Conservation (phyloP, 2,113 vertebrate genomes). For the Phalacrocorax pelagicus region DNA sequence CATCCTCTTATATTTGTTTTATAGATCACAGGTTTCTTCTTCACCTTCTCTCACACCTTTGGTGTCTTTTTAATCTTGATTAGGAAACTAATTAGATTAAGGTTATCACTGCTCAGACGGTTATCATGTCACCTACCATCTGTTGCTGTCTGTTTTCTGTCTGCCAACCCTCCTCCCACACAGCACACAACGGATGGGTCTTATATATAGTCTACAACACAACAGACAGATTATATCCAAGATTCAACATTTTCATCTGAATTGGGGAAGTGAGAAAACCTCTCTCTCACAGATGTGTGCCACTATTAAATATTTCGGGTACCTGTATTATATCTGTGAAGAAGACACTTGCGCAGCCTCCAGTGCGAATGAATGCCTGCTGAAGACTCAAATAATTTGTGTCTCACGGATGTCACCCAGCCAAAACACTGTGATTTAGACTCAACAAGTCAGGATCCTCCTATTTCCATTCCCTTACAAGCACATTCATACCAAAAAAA, state of each 20-base stretch:
- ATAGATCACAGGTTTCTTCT: neutral
- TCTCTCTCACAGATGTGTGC: neutral
- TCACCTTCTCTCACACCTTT: neutral
- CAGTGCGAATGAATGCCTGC: neutral
- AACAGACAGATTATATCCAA: neutral
- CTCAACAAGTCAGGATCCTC: neutral
- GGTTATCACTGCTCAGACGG: neutral
- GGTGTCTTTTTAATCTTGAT: slow-evolving; percentile 20
- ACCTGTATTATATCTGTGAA: neutral
- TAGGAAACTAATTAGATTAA: neutral
- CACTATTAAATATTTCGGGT: neutral
- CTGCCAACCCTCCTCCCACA: neutral
- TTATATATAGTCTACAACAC: neutral
- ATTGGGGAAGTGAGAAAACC: neutral
- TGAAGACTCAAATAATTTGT: neutral
- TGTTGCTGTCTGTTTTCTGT: neutral
- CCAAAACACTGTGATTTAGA: neutral
- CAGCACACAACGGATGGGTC: neutral
- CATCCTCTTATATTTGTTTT: neutral
- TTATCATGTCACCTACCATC: neutral
- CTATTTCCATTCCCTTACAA: neutral
- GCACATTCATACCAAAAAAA: neutral
- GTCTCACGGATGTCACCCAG: neutral
- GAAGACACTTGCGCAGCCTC: neutral
- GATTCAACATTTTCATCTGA: neutral